Base-by-base conservation (phyloP, 2,113 vertebrate genomes). In the Chiloscyllium plagiosum region DNA sequence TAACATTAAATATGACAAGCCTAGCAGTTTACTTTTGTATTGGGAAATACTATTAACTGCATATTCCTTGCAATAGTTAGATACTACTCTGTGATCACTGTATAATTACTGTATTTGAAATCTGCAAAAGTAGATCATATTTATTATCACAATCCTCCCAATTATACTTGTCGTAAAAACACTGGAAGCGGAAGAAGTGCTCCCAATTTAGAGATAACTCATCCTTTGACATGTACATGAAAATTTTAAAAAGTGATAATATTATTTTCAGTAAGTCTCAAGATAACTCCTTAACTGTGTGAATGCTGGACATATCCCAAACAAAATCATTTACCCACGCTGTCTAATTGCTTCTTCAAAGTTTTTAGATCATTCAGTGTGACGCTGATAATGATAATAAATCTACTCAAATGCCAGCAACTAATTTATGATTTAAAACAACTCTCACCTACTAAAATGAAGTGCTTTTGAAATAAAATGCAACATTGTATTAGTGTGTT, bases 1-100 rank as follows among this genome's bases (percentile, higher is more conserved):
- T 95, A 52, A 95, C 68, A 52, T 95, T 95, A 72, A 95, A 95
- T 95, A 95, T 95, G 69, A 95, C 94, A 95, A 47, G 94, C 68
- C 47, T 24, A 95, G 22, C 69, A 72, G 42, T 95, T 95, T 69
- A 24, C 69, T 72, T 47, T 95, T 52, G 69, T 68, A 72, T 47
- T 72, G 50, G 94, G 94, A 26, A 95, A 95, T 72, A 72, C 94
- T 72, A 76, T 95, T 95, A 95, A 76, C 94, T 52, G 42, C 66
- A 70, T 50, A 52, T 19, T 70, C 47, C 69, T 33, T 72, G 47
- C 33, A 42, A 95, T 76, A 52, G 94, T 72, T 95, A 50, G 42
- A 52, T 66, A 50, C 24, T 70, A 72, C 69, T 72, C 68, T 95
- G 42, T 76, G 94, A 95, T 95, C 69, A 70, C 13, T 95, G 42